phyloP scores from a whole-genome alignment of 2,113 vertebrate species.

The Pao palembangensis region DNA sequence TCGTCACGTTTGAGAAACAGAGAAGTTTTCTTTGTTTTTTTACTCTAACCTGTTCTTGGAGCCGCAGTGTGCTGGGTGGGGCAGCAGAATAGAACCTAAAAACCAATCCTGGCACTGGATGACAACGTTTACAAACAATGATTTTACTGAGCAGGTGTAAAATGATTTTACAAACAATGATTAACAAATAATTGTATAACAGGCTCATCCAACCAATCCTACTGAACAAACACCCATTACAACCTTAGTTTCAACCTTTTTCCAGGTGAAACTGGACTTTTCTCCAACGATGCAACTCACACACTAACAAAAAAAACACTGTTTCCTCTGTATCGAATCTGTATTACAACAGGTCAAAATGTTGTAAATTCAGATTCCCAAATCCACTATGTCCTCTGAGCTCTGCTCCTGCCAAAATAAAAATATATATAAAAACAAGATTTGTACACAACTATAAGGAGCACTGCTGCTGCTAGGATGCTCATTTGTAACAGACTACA shows the following conservation, averaged over 20 bases:
- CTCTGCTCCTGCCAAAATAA: too few relatives aligned
- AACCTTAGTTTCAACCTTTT: conserved; percentile 2
- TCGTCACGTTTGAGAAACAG: neutral
- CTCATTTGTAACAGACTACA: neutral
- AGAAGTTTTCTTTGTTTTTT: neutral
- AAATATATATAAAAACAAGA: too few relatives aligned
- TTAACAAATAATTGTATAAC: conserved; percentile 35
- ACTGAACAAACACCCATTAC: conserved; percentile 20
- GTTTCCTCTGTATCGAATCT: conserved; percentile 1
- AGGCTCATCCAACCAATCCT: conserved; percentile 20
- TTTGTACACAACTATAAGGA: too few relatives aligned
- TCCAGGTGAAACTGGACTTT: conserved; percentile 17
- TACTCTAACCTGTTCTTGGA: neutral
- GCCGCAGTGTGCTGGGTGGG: neutral
- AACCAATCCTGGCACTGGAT: conserved; percentile 6
- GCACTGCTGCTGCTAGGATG: too few relatives aligned
- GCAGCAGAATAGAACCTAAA: conserved; percentile 9
- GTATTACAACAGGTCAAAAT: conserved; percentile 10
- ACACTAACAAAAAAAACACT: neutral
- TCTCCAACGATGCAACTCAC: neutral
- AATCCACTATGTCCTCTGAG: neutral
- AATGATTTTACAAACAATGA: conserved; percentile 19
- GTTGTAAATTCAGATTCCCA: neutral
- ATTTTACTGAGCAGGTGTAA: too few relatives aligned
- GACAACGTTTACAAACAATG: conserved; percentile 17